A percentile compares a stretch with the other conserved stretches of the same genome.
Evolutionary conservation across 2,113 vertebrate species (phyloP).

Genomic region (Amphiprion ocellaris): DNA sequence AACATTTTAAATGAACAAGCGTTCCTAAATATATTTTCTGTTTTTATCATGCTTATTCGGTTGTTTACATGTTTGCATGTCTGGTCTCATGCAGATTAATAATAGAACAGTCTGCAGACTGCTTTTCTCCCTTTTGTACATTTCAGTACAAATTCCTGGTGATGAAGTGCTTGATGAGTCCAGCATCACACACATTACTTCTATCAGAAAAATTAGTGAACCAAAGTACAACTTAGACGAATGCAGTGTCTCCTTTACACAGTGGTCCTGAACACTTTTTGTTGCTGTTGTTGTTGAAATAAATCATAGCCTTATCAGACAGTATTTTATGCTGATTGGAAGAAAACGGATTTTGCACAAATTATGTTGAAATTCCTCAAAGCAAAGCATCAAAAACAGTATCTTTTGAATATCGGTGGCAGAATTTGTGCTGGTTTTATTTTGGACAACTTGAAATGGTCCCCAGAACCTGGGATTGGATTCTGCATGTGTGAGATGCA

Average conservation of each 20-base stretch:
- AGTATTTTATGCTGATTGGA: background rate
- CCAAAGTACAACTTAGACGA: conserved; percentile 1
- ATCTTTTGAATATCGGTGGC: too few relatives aligned
- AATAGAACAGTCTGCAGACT: conserved; percentile 18
- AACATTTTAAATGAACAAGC: conserved; percentile 12
- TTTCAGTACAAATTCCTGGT: background rate
- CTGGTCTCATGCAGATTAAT: conserved; percentile 8
- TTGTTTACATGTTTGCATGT: background rate
- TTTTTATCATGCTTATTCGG: background rate
- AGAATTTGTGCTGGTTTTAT: too few relatives aligned
- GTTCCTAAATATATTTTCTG: background rate
- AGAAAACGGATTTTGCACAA: background rate
- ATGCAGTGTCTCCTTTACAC: background rate
- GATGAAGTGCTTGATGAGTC: conserved; percentile 12
- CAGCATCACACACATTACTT: conserved; percentile 1
- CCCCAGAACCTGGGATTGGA: too few relatives aligned
- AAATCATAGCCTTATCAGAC: background rate
- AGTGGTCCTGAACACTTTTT: background rate
- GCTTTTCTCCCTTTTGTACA: background rate
- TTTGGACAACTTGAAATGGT: too few relatives aligned
- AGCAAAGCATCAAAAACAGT: too few relatives aligned
- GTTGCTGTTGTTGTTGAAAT: background rate
- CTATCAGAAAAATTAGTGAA: conserved; percentile 3
- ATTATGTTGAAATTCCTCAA: too few relatives aligned
- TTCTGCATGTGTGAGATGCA: too few relatives aligned